phyloP scores from a whole-genome alignment of 2,113 vertebrate species.

The Xiphophorus maculatus region DNA sequence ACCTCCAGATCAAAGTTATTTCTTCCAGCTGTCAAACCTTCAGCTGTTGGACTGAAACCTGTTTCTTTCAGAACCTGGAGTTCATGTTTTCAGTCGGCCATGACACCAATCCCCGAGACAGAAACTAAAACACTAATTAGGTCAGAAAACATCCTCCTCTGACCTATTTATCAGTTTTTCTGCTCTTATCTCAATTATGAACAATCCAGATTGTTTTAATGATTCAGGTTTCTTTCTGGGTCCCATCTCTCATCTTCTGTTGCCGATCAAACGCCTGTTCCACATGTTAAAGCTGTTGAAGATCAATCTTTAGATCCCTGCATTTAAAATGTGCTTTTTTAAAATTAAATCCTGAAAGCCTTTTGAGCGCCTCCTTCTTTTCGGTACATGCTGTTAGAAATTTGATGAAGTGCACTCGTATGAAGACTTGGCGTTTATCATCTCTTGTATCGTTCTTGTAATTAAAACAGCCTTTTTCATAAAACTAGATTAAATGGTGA shows the following conservation, averaged over 20 bases:
- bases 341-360: background rate
- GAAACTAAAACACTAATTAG: background rate
- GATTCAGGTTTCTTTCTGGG: constrained; percentile 17
- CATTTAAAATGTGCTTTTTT: constrained; percentile 5
- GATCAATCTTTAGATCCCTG: constrained; percentile 9
- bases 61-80: background rate
- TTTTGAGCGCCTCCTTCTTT: background rate
- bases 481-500: constrained; percentile 4
- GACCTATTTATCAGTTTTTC: background rate
- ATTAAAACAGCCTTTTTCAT: constrained; percentile 32
- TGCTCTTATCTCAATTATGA: constrained; percentile 14
- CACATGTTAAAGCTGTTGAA: constrained; percentile 2
- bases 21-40: no score
- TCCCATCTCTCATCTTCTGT: constrained; percentile 6
- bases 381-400: constrained; percentile 8
- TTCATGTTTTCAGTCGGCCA: background rate
- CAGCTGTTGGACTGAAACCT: background rate
- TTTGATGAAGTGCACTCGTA: background rate
- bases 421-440: constrained; percentile 25
- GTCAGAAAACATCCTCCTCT: background rate
- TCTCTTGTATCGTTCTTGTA: background rate
- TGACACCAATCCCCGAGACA: no score
- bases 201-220: constrained; percentile 16
- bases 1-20: no score
- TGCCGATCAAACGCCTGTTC: background rate